Evolutionary conservation across 2,113 vertebrate species (phyloP).

Genomic region (Calonectris borealis): DNA sequence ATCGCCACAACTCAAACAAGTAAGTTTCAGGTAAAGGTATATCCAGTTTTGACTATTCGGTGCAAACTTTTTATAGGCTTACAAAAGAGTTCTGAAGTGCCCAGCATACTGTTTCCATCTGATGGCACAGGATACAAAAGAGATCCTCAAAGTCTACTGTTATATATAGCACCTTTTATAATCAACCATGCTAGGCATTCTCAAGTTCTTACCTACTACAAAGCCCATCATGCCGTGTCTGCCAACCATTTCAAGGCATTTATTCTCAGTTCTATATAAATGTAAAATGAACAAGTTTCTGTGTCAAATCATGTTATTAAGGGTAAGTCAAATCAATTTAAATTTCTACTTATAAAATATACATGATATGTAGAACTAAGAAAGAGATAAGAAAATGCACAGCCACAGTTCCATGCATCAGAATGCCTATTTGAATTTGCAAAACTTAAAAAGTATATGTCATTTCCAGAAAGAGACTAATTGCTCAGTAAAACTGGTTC

Average conservation of each 20-base stretch:
- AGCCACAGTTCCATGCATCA: neutral
- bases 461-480: neutral
- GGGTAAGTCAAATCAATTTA: neutral
- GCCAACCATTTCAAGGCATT: neutral
- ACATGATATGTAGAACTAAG: neutral
- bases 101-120: neutral
- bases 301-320: neutral
- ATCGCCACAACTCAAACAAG: neutral
- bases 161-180: neutral
- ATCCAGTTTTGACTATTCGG: neutral
- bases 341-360: neutral
- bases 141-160: neutral
- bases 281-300: neutral
- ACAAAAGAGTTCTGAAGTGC: neutral
- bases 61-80: neutral
- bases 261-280: neutral
- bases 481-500: neutral
- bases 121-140: neutral
- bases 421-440: neutral
- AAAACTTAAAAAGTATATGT: neutral
- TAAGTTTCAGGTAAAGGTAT: neutral
- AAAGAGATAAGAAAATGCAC: neutral
- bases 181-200: neutral
- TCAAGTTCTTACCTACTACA: neutral
- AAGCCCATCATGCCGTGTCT: neutral